Evolutionary conservation across 2,797 vertebrate species (phyloP).

Genomic region (Argya squamiceps): DNA sequence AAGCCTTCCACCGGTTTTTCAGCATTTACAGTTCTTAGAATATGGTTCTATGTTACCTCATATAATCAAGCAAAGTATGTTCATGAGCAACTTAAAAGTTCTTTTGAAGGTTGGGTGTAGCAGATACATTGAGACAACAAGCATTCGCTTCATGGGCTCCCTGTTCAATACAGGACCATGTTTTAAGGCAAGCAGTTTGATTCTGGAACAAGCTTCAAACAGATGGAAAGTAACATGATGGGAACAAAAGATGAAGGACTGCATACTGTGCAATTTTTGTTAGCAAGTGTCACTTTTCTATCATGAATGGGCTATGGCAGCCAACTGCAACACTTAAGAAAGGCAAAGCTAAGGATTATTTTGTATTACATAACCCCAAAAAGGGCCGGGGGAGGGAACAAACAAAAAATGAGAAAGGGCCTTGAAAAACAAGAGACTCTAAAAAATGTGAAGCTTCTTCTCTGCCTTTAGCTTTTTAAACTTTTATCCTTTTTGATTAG

Average conservation of each 20-base stretch:
- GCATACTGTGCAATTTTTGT: neutral
- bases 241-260: neutral
- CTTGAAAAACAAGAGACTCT: neutral
- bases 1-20: neutral
- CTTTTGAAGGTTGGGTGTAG: neutral
- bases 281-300: neutral
- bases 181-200: neutral
- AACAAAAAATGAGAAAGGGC: neutral
- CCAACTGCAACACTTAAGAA: neutral
- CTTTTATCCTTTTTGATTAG: neutral
- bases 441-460: neutral
- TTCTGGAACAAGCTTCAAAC: neutral
- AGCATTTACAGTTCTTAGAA: neutral
- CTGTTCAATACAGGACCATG: neutral
- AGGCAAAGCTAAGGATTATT: neutral
- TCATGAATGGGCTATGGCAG: neutral
- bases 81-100: neutral
- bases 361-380: neutral
- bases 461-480: neutral
- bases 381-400: rapidly evolving
- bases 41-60: neutral
- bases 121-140: neutral
- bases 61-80: neutral
- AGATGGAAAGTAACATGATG: neutral
- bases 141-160: neutral